Evolutionary conservation across 2,888 invertebrate species (phyloP), one percentile per base, ranked within the genome.

Genomic region (Antheraea yamamai): DNA sequence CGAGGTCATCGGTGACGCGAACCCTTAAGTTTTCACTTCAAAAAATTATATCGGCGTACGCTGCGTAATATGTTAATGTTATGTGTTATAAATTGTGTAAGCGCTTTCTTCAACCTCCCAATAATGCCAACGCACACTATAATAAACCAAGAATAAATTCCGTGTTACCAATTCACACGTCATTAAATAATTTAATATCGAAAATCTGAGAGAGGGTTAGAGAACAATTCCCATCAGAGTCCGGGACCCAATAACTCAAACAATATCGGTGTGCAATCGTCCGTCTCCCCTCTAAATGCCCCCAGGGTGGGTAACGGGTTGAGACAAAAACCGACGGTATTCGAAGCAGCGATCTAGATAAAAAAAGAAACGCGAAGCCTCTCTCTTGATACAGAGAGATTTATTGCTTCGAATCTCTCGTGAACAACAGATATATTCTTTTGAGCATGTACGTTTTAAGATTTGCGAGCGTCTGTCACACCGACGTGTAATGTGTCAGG

Each of bases 401-500:
- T 92, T 92, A 92, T 92, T 90, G 82, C 91, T 82, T 77, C 76
- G 84, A 88, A 88, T 88, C 91, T 90, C 88, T 80, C 74, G 89
- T 86, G 91, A 84, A 80, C 80, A 81, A 83, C 84, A 84, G 85
- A 91, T 91, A 88, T 88, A 89, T 89, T 88, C 88, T 88, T 89
- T 88, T 86, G 87, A 87, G 85, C 82, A 83, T 83, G 83, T 82
- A 85, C 83, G 85, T 84, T 85, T 83, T 80, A 66, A 81, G 80
- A 72, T 72, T 72, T 23, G 61, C n/a, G 61, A 23, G 61, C 23
- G 23, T 12, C n/a, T 72, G 72, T 72, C 47, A 52, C n/a, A 52
- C 66, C 23, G n/a, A 52, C 47, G 64, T 20, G 66, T 16, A 74
- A 66, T 61, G 47, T 61, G 3, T n/a, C 30, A 16, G 10, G 26